Percentiles rank a stretch among this genome's conserved stretches.
Conservation (phyloP, 2,113 vertebrate species). For the Melanocharis versteri region DNA sequence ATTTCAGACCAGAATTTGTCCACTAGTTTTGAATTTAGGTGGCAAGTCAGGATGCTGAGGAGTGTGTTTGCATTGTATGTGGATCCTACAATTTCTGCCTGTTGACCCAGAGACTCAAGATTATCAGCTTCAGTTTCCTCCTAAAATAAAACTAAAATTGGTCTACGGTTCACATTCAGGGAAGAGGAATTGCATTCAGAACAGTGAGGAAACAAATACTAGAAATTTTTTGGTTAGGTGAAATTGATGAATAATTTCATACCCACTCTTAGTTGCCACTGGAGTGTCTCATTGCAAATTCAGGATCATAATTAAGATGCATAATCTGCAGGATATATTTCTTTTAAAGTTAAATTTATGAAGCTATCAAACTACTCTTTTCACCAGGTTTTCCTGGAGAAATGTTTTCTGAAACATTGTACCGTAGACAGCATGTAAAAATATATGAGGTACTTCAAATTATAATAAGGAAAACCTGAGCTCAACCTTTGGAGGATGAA, state of each 20-base stretch:
- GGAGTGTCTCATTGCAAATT: background rate
- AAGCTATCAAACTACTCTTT: background rate
- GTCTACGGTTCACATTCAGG: background rate
- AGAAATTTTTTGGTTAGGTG: background rate
- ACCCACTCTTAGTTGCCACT: background rate
- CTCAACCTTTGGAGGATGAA: background rate
- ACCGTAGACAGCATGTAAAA: background rate
- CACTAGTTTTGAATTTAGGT: background rate
- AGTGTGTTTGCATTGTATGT: background rate
- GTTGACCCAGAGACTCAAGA: background rate
- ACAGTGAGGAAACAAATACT: background rate
- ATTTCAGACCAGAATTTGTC: background rate
- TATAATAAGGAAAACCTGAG: background rate
- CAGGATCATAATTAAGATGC: background rate
- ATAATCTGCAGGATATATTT: background rate
- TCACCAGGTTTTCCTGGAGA: background rate
- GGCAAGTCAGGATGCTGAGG: background rate
- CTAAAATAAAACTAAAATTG: background rate
- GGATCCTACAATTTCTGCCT: background rate
- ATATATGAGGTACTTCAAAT: background rate
- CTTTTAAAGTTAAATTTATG: background rate
- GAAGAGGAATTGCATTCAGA: background rate
- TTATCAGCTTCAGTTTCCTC: background rate
- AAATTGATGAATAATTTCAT: background rate
- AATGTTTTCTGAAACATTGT: background rate